phyloP scores from a whole-genome alignment of 2,797 vertebrate species.

The Eutrigla gurnardus region DNA sequence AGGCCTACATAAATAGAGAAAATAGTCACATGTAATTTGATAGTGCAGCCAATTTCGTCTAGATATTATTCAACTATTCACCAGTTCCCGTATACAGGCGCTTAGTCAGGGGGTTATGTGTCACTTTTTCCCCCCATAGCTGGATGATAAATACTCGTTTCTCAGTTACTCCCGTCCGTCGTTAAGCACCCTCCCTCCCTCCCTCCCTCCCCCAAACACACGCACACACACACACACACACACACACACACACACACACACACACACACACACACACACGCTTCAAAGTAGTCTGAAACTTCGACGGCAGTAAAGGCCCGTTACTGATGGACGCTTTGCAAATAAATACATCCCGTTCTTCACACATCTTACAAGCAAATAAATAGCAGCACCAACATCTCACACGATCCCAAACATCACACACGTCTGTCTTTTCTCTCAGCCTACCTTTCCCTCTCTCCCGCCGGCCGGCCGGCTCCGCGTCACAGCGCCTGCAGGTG shows the following conservation, averaged over 20 bases:
- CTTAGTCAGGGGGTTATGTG: constrained; percentile 22
- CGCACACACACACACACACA: constrained; percentile 29
- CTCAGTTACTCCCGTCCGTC: constrained; percentile 31
- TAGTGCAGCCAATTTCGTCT: background rate
- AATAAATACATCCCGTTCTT: constrained; percentile 27
- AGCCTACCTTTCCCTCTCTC: constrained; percentile 68
- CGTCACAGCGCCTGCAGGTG: constrained; percentile 32
- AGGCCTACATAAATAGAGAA: background rate
- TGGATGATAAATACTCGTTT: constrained; percentile 47
- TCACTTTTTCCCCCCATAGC: constrained; percentile 22
- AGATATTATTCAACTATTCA: background rate
- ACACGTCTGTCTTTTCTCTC: background rate
- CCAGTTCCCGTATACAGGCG: background rate
- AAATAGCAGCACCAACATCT: constrained; percentile 9
- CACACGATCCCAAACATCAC: background rate
- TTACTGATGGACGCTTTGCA: constrained; percentile 22
- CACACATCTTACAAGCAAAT: constrained; percentile 21
- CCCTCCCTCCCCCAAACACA: constrained; percentile 13
- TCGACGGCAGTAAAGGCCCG: constrained; percentile 36
- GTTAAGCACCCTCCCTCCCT: constrained; percentile 26
- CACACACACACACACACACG: constrained; percentile 1
- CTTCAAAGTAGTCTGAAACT: constrained; percentile 25
- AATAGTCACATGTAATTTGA: background rate
- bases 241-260: constrained; percentile 22
- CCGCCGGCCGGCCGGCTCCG: constrained; percentile 18